phyloP scores from a whole-genome alignment of 2,888 invertebrate genomes.

The Heliconius aoede region DNA sequence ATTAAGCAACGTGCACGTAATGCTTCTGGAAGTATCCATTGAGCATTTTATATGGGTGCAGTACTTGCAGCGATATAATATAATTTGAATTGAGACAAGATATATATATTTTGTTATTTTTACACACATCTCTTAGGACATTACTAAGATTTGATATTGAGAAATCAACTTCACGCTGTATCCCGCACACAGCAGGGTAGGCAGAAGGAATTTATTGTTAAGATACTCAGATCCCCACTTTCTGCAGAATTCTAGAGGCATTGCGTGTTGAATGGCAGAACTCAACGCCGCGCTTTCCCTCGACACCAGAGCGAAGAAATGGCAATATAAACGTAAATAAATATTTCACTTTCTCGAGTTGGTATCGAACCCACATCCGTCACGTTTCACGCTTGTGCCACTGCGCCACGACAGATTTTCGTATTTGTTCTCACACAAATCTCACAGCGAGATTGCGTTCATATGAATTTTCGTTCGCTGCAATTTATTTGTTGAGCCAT shows the following conservation, averaged over 20 bases:
- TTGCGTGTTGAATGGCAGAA: no score
- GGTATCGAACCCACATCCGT: no score
- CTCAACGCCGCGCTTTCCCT: no score
- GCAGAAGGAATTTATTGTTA: no score
- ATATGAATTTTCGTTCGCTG: constrained; percentile 33
- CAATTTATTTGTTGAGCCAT: constrained; percentile 39
- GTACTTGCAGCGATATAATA: neutral
- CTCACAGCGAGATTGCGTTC: neutral
- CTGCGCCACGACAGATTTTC: neutral
- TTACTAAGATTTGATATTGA: no score
- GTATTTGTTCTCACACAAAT: neutral
- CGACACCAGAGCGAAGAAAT: no score
- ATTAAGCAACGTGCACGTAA: constrained; percentile 27
- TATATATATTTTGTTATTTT: neutral
- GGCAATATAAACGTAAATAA: no score
- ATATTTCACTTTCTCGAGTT: no score
- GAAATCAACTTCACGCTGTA: no score
- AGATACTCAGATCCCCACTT: no score
- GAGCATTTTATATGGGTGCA: neutral
- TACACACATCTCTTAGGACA: neutral
- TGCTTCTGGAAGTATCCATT: constrained; percentile 20
- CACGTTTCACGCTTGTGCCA: neutral
- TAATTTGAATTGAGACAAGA: neutral
- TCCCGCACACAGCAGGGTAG: no score
- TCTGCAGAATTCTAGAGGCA: no score